A percentile compares a stretch with the other conserved stretches of the same genome.
Evolutionary conservation across 2,113 vertebrate genomes (phyloP).

Genomic region (Pterocles gutturalis): DNA sequence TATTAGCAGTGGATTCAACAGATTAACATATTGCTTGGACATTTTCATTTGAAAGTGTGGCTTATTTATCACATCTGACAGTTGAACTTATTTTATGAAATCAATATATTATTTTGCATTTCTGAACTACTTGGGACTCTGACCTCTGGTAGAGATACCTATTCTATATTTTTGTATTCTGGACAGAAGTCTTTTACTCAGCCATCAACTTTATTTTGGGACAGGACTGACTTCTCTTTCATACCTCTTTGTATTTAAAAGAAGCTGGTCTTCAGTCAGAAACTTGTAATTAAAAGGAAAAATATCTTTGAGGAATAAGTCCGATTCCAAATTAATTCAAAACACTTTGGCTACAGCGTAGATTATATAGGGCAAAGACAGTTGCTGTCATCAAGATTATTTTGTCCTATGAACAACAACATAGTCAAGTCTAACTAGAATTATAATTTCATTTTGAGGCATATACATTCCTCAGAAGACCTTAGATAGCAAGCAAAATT

Average conservation of each 20-base stretch:
- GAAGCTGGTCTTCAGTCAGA: not conserved
- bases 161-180: not conserved
- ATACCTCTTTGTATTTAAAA: not conserved
- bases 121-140: not conserved
- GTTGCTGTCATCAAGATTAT: not conserved
- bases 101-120: not conserved
- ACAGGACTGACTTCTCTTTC: not conserved
- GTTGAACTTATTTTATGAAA: not conserved
- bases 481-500: not conserved
- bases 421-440: not conserved
- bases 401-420: not conserved
- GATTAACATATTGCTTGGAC: not conserved
- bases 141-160: not conserved
- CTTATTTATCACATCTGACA: not conserved
- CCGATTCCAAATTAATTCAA: not conserved
- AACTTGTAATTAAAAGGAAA: not conserved
- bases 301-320: not conserved
- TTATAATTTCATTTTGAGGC: not conserved
- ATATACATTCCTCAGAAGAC: not conserved
- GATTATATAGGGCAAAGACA: not conserved
- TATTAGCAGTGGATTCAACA: not conserved
- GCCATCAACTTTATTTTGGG: not conserved
- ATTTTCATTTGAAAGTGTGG: not conserved
- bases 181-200: not conserved
- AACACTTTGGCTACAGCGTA: not conserved